Evolutionary conservation across 2,113 vertebrate genomes (phyloP).

Genomic region (Spizaetus ornatus): DNA sequence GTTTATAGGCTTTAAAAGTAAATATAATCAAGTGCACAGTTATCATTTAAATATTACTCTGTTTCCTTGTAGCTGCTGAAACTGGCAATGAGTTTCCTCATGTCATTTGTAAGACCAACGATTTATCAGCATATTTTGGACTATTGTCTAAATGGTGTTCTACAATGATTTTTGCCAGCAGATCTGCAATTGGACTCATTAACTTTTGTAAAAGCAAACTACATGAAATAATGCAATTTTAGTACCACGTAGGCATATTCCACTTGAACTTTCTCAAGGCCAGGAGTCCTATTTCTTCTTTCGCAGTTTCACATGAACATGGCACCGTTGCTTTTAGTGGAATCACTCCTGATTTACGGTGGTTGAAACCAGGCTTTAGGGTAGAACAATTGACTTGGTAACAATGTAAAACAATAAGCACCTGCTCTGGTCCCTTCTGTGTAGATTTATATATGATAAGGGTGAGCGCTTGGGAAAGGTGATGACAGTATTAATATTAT

Average conservation of each 20-base stretch:
- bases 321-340: background rate
- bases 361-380: background rate
- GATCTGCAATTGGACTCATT: background rate
- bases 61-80: background rate
- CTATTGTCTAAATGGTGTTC: background rate
- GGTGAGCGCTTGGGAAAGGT: background rate
- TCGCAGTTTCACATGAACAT: background rate
- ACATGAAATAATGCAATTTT: background rate
- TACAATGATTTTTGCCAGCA: background rate
- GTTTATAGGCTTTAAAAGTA: background rate
- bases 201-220: background rate
- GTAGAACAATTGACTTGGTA: constrained; percentile 5
- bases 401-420: constrained; percentile 1
- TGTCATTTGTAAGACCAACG: background rate
- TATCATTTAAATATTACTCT: background rate
- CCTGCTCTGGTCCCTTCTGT: background rate
- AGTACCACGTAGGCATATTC: background rate
- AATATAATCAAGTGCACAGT: background rate
- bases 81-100: background rate
- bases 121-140: background rate
- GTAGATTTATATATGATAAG: constrained; percentile 7
- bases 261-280: background rate
- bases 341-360: background rate
- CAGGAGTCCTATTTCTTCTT: background rate
- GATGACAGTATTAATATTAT: constrained; percentile 14